Conservation (phyloP, 2,113 vertebrate species). For the Apeltes quadracus region DNA sequence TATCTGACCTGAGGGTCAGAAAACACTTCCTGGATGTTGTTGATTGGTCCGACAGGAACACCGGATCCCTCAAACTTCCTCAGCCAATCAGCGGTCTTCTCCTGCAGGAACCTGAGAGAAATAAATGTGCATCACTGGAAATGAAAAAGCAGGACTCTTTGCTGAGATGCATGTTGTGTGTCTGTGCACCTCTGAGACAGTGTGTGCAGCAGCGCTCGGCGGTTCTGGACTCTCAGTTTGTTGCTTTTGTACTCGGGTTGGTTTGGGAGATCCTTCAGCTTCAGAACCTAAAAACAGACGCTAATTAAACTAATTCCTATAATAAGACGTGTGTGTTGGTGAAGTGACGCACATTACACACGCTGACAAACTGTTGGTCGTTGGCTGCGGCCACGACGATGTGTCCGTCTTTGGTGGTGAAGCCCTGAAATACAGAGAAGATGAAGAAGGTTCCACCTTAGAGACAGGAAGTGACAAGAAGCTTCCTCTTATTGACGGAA, state of each 20-base stretch:
- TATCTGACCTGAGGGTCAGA: constrained; percentile 87
- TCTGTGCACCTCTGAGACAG: constrained; percentile 83
- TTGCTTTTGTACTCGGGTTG: constrained; percentile 88
- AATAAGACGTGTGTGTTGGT: background rate
- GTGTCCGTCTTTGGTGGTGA: constrained; percentile 90
- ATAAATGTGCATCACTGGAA: background rate
- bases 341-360: constrained; percentile 86
- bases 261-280: constrained; percentile 80
- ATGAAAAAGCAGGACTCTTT: too few species aligned
- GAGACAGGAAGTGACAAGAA: background rate
- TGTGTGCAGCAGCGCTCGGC: constrained; percentile 82
- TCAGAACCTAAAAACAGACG: constrained; percentile 82
- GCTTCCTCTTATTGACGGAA: too few species aligned
- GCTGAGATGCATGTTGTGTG: too few species aligned
- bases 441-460: background rate
- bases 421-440: constrained; percentile 79
- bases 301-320: background rate
- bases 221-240: constrained; percentile 87
- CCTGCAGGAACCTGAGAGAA: constrained; percentile 84
- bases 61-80: constrained; percentile 87
- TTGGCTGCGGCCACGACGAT: constrained; percentile 91
- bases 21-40: constrained; percentile 91
- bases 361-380: constrained; percentile 86
- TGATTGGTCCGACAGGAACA: constrained; percentile 93
- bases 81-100: constrained; percentile 87